These are phyloP conservation scores for Gallinago undulata DNA, from an alignment of 2,113 vertebrate genomes.

Conservation along the genomic window DNA sequence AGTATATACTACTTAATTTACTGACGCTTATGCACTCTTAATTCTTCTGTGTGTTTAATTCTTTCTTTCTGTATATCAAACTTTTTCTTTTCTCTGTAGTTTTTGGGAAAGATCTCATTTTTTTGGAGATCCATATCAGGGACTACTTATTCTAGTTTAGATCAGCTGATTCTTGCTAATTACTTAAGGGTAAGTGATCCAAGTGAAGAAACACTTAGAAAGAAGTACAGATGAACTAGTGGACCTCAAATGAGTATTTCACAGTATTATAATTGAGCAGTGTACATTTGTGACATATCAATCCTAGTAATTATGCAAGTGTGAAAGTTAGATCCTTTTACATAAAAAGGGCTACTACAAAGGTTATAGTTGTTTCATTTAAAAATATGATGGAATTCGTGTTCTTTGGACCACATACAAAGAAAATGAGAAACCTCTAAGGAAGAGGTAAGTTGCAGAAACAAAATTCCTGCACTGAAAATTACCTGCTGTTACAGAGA, in stretches of 20 bases:
- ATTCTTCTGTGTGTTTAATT: background rate
- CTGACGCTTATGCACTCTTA: background rate
- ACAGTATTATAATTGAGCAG: background rate
- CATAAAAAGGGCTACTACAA: background rate
- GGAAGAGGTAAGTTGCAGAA: background rate
- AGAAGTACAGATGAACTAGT: background rate
- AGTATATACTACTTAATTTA: background rate
- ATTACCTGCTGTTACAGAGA: background rate
- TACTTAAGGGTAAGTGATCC: background rate
- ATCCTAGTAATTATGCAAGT: background rate
- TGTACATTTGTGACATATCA: background rate
- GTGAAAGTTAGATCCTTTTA: background rate
- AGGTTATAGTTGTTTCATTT: background rate
- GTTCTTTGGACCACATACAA: background rate
- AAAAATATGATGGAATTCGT: background rate
- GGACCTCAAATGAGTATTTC: background rate
- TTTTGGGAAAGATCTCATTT: background rate
- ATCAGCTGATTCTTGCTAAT: background rate
- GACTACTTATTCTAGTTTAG: background rate
- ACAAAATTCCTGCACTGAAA: background rate
- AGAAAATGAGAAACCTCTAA: background rate
- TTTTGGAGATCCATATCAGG: background rate
- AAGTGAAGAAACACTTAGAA: background rate
- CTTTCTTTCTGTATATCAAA: background rate
- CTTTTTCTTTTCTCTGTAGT: background rate